Percentiles rank a stretch among this genome's conserved stretches.
Conservation (phyloP, 2,888 invertebrate genomes). For the Tiphia femorata region DNA sequence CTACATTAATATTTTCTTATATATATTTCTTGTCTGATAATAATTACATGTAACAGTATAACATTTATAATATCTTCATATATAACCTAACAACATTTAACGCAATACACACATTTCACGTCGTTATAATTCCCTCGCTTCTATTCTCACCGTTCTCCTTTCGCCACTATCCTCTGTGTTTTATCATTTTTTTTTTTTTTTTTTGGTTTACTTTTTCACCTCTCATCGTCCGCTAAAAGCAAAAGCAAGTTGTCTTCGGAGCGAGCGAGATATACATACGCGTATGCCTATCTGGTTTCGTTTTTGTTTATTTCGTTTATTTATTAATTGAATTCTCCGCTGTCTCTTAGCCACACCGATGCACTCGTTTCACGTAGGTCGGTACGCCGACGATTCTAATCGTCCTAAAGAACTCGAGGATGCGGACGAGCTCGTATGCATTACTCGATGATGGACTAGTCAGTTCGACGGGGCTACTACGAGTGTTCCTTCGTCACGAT, state of each 20-base stretch:
- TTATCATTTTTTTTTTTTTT: neutral
- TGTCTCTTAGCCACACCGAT: too few relatives aligned
- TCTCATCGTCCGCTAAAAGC: neutral
- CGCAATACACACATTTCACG: conserved; percentile 45
- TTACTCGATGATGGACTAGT: too few relatives aligned
- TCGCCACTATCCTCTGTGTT: neutral
- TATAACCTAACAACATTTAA: conserved; percentile 62
- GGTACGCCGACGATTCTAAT: too few relatives aligned
- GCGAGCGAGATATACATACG: conserved; percentile 1
- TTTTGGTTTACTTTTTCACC: neutral
- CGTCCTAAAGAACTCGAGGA: too few relatives aligned
- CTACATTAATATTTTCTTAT: conserved; percentile 53
- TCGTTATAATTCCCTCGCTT: too few relatives aligned
- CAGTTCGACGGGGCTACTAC: too few relatives aligned
- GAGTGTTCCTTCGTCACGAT: too few relatives aligned
- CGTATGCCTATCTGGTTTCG: conserved; percentile 7
- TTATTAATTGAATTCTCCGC: too few relatives aligned
- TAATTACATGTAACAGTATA: conserved; percentile 61
- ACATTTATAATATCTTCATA: conserved; percentile 58
- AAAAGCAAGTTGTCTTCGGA: conserved; percentile 1
- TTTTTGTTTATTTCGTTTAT: too few relatives aligned
- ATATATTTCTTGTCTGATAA: conserved; percentile 34
- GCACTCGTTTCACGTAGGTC: too few relatives aligned
- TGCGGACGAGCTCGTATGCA: too few relatives aligned
- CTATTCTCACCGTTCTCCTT: too few relatives aligned